Conservation (phyloP, 2,888 invertebrate genomes). For the Agonopterix heracliana region DNA sequence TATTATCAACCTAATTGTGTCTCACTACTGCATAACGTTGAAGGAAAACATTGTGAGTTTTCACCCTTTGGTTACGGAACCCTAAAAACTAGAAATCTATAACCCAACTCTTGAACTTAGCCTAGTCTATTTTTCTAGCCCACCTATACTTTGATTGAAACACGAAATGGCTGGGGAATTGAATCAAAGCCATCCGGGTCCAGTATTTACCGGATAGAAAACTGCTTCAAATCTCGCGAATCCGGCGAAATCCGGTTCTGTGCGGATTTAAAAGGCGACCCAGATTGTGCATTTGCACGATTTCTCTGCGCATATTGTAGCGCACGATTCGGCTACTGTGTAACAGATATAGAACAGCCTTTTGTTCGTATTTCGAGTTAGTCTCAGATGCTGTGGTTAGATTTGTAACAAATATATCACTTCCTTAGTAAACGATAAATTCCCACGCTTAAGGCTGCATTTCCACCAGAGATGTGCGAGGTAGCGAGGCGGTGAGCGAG, state of each 20-base stretch:
- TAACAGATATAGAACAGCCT: background rate
- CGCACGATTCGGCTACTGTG: background rate
- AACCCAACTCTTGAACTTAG: no score
- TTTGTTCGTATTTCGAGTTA: background rate
- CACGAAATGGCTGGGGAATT: background rate
- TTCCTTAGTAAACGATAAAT: no score
- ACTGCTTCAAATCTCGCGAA: conserved; percentile 24
- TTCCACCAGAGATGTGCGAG: no score
- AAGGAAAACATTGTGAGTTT: no score
- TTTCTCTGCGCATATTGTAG: background rate
- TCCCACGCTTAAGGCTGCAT: no score
- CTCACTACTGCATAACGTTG: no score
- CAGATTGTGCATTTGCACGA: conserved; percentile 28
- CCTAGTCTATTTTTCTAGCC: no score
- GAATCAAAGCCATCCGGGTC: conserved; percentile 21
- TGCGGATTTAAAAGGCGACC: conserved; percentile 21
- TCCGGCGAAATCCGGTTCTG: conserved; percentile 8
- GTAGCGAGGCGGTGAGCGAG: no score
- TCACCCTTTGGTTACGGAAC: no score
- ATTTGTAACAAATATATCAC: no score
- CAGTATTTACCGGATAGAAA: conserved; percentile 37
- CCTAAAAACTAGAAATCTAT: no score
- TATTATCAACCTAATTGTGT: no score
- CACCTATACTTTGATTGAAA: background rate
- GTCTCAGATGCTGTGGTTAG: background rate